Percentiles rank a stretch among this genome's conserved stretches.
Evolutionary conservation across 1,140 invertebrate genomes (phyloP).

Genomic region (Andricus grossulariae): DNA sequence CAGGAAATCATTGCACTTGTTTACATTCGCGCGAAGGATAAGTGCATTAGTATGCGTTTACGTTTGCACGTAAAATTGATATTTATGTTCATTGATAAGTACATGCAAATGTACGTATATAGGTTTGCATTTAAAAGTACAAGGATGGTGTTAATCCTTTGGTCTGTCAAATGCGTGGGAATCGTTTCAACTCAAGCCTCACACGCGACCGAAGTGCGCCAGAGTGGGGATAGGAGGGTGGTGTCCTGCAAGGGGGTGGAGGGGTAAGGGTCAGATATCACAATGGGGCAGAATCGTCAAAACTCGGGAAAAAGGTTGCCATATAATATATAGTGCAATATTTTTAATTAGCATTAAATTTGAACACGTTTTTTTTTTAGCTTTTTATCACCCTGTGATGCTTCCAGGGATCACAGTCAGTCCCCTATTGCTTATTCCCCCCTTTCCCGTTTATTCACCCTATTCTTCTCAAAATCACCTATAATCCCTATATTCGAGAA

Average conservation of each 20-base stretch:
- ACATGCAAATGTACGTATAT: not conserved
- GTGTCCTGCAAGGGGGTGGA: too few species aligned
- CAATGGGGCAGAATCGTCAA: too few species aligned
- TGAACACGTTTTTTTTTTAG: too few species aligned
- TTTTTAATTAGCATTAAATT: too few species aligned
- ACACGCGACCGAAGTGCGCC: constrained; percentile 27
- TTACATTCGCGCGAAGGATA: not conserved
- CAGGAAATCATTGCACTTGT: not conserved
- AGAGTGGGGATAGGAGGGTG: not conserved
- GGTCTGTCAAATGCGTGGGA: constrained; percentile 27
- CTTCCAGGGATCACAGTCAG: too few species aligned
- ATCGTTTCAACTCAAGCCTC: constrained; percentile 18
- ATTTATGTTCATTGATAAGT: not conserved
- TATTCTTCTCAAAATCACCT: too few species aligned
- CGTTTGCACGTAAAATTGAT: not conserved
- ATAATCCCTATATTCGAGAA: too few species aligned
- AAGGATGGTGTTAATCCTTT: constrained; percentile 22
- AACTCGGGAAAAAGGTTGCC: too few species aligned
- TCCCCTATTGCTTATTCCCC: too few species aligned
- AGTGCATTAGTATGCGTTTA: not conserved
- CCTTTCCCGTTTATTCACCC: too few species aligned
- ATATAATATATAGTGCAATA: too few species aligned
- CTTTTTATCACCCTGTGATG: too few species aligned
- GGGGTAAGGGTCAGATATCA: not conserved
- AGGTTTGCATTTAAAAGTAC: not conserved